Base-by-base conservation (phyloP, 2,888 invertebrate genomes). In the Biston stratarius region DNA sequence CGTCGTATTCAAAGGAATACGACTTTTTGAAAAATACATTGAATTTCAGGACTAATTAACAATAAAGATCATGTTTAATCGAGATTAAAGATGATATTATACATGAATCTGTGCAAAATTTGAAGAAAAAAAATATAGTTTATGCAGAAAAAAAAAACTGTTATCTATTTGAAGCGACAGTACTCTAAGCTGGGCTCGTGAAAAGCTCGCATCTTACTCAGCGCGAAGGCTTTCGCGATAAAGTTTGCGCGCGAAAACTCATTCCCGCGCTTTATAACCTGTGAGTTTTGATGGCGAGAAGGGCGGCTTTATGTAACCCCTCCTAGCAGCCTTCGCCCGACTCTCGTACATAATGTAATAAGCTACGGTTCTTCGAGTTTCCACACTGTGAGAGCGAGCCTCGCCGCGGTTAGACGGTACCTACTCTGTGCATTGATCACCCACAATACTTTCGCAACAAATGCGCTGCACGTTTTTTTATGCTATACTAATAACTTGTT, bases 231-330 rank as follows among this genome's bases (percentile, higher is more conserved):
- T 83, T 81, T 80, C 73, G 85, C 82, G 84, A 89, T 89, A 90
- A 89, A 91, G 87, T 92, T 92, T 92, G 80, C 86, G 90, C 90
- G 89, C 83, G 89, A 89, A 91, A 91, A 88, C 85, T 89, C 90
- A 87, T 91, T 91, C 90, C 89, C 91, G 91, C 91, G 90, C 88
- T 90, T 91, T 90, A 89, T 86, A 86, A 83, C 84, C 82, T 83
- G 82, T 78, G 86, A 86, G 86, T 88, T 89, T 89, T 83, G 86
- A 82, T 81, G 81, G 76, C 76, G 81, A 83, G 81, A 80, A 78
- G 81, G 82, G 77, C 77, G 81, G 80, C 71, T 79, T 82, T 86
- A 85, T 80, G 83, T 85, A 84, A 81, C 71, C 75, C 80, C 77
- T 72, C 75, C 73, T 68, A 69, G 71, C 78, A 67, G 77, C 75